Conservation (phyloP, 2,797 vertebrate genomes). For the Spondyliosoma cantharus region DNA sequence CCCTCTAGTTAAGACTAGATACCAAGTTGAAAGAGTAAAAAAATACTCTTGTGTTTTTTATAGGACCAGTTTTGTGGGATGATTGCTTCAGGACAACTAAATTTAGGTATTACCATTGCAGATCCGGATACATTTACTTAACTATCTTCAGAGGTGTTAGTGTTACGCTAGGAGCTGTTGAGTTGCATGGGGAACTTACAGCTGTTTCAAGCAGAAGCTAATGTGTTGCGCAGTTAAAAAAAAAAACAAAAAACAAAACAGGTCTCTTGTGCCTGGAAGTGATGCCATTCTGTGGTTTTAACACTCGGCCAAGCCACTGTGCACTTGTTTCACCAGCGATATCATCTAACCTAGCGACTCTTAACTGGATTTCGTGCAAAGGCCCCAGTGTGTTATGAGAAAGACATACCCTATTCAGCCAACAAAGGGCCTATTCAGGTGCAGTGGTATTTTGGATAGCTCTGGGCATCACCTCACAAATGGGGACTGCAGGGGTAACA, state of each 20-base stretch:
- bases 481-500: constrained; percentile 58
- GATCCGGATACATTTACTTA: not conserved
- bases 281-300: constrained; percentile 54
- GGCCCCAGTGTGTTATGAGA: constrained; percentile 70
- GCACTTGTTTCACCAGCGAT: constrained; percentile 74
- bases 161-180: not conserved
- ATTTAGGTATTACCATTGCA: not conserved
- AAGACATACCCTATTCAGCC: constrained; percentile 66
- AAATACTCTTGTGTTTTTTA: not conserved
- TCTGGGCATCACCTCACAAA: constrained; percentile 50
- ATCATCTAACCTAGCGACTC: constrained; percentile 75
- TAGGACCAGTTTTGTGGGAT: not conserved
- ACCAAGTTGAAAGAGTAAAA: not conserved
- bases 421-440: constrained; percentile 80
- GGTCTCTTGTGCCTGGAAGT: constrained; percentile 48
- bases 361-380: constrained; percentile 58
- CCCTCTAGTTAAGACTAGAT: too few relatives aligned
- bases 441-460: constrained; percentile 56
- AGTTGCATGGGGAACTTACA: not conserved
- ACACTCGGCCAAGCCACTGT: constrained; percentile 52
- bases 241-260: not conserved
- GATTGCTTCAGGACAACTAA: not conserved
- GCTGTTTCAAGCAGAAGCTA: not conserved
- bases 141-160: not conserved
- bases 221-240: constrained; percentile 3